phyloP scores from a whole-genome alignment of 2,113 vertebrate genomes.

The Alexandromys fortis region DNA sequence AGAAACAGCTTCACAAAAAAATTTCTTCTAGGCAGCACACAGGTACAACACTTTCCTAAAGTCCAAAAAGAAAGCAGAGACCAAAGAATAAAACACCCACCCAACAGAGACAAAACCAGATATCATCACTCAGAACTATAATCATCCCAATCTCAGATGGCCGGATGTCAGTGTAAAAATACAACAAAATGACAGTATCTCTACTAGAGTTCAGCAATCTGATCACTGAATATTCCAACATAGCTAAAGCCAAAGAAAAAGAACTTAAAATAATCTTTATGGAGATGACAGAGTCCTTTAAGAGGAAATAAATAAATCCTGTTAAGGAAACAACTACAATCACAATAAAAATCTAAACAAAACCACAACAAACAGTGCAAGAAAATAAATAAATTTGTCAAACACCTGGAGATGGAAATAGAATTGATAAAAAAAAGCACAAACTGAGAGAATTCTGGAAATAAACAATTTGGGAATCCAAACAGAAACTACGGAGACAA shows the following conservation, averaged over 20 bases:
- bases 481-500: no score
- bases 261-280: neutral
- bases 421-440: no score
- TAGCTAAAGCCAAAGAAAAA: neutral
- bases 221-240: neutral
- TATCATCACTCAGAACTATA: neutral
- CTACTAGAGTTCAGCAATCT: neutral
- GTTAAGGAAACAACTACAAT: neutral
- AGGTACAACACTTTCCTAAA: neutral
- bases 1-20: neutral
- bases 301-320: neutral
- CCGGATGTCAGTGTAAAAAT: neutral
- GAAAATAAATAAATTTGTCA: no score
- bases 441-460: no score
- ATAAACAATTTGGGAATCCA: no score
- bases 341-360: no score
- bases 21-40: neutral
- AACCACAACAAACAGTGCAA: no score
- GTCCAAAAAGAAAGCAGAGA: neutral
- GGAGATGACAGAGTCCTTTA: neutral
- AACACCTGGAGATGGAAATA: no score
- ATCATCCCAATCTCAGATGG: neutral
- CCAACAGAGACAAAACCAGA: neutral
- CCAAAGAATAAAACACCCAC: neutral
- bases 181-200: neutral